These are phyloP conservation scores for Nothoprocta perdicaria DNA, from an alignment of 2,113 vertebrate genomes.

Conservation along the genomic window DNA sequence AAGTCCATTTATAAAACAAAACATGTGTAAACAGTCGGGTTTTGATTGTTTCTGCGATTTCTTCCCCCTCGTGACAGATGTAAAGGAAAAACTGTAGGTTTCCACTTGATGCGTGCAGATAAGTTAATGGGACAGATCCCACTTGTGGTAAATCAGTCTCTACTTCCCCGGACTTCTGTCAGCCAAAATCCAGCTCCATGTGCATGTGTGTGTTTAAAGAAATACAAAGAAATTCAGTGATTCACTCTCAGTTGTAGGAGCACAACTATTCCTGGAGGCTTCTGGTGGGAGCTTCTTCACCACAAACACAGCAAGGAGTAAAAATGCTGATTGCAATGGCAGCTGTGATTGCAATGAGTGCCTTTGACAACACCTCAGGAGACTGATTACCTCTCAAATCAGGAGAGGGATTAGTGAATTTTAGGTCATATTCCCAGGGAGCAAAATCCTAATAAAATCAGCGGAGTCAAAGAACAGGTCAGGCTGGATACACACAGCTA, in stretches of 20 bases:
- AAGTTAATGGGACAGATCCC: background rate
- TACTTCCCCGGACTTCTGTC: background rate
- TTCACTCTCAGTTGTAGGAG: background rate
- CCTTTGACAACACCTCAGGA: background rate
- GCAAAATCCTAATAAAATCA: background rate
- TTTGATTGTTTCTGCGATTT: conserved; percentile 55
- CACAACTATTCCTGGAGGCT: background rate
- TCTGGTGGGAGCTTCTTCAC: background rate
- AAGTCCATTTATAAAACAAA: conserved; percentile 64
- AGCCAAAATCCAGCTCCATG: conserved; percentile 24
- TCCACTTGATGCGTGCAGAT: conserved; percentile 37
- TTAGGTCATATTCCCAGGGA: background rate
- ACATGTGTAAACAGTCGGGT: conserved; percentile 62
- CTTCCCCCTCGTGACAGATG: conserved; percentile 57
- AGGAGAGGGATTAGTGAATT: background rate
- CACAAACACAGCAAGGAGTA: background rate
- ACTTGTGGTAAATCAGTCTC: background rate
- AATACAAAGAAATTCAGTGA: background rate
- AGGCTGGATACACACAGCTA: background rate
- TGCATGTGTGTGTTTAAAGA: background rate
- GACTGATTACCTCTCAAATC: background rate
- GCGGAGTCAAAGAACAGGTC: background rate
- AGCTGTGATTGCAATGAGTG: background rate
- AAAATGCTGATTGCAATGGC: background rate
- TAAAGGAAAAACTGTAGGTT: conserved; percentile 64